Evolutionary conservation across 2,113 vertebrate species (phyloP), one percentile per base, ranked within the genome.

Genomic region (Protobothrops mucrosquamatus): DNA sequence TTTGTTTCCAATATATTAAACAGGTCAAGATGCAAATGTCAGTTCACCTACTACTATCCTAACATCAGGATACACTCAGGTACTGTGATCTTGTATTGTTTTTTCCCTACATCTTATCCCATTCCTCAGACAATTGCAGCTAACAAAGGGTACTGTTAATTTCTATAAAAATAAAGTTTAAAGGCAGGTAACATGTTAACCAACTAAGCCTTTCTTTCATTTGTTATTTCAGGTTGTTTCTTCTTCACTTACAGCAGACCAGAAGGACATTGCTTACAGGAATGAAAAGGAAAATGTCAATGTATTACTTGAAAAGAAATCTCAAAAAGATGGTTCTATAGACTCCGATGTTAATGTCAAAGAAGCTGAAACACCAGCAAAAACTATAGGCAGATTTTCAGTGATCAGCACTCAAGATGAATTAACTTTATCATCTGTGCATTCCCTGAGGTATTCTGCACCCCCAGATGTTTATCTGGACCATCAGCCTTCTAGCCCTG

Each of bases 391-490:
- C 91, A 98, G 99, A 92, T 99, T 99, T 96, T 99, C 99, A 0
- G 99, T 99, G 64, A 96, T 99, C 91, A 99, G 98, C 97, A 98
- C 97, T 0, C 98, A 99, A 93, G 99, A 99, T 0, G 98, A 99
- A n/a, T 96, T 98, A 69, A 98, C 99, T 2, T 96, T 98, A 94
- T 97, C 97, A 4, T 98, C 98, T 0, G 98, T 97, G 0, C 96
- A 98, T 14, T 98, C 97, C 97, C 97, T 98, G 95, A 97, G 99
- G 88, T 99, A 99, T 96, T 99, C 99, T 0, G 99, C 99, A 0
- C 99, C 99, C 0, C 99, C 99, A 0, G 99, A 99, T 0, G 99
- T 99, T 94, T 99, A 99, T 96, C 96, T 99, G 97, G 98, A 99
- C 3, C 98, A 98, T 48, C 98, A 97, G 2, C 98, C 98, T 15